Base-by-base conservation (phyloP, 2,797 vertebrate species). In the Forpus xanthops region DNA sequence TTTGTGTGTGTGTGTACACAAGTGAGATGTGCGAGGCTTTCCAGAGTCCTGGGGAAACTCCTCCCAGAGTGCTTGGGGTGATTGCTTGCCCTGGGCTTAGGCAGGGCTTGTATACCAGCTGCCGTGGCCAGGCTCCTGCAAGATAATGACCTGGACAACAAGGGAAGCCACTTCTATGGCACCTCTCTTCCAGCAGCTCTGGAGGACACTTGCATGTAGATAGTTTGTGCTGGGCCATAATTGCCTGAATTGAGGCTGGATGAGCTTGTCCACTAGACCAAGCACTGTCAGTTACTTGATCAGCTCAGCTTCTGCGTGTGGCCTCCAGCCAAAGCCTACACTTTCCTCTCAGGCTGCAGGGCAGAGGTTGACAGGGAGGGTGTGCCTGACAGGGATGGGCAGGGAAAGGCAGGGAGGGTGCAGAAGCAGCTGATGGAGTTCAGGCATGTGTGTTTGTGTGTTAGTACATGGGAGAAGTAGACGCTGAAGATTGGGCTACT, bases 1-100 rank as follows among this genome's bases (percentile, higher is more conserved):
- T 0, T 1, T 18, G 1, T 19, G 11, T 41, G 13, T 53, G 44
- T 31, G 6, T 20, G 5, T 1, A 2, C 31, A 35, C 15, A 45
- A 33, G 11, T 6, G 5, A 19, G 49, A 66, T 1, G 9, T 20
- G 27, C 25, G 83, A 92, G 73, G 42, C 67, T 85, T 95, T 83
- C 77, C 81, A 67, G 47, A n/a, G 67, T 47, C 52, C 41, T 70
- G 75, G 31, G 39, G 75, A 87, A 92, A 35, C 66, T 87, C 67
- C 35, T 94, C 72, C 52, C 58, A 56, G 75, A 76, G 42, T 74
- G 74, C 25, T 41, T 68, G 73, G 35, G 27, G 56, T 16, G 31
- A 21, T 41, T 91, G 76, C 79, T 68, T 91, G 82, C 55, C 81
- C 64, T 31, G 21, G 41, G 58, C 74, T 81, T 58, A 52, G 44